Base-by-base conservation (phyloP, 2,113 vertebrate species). In the Monopterus albus region DNA sequence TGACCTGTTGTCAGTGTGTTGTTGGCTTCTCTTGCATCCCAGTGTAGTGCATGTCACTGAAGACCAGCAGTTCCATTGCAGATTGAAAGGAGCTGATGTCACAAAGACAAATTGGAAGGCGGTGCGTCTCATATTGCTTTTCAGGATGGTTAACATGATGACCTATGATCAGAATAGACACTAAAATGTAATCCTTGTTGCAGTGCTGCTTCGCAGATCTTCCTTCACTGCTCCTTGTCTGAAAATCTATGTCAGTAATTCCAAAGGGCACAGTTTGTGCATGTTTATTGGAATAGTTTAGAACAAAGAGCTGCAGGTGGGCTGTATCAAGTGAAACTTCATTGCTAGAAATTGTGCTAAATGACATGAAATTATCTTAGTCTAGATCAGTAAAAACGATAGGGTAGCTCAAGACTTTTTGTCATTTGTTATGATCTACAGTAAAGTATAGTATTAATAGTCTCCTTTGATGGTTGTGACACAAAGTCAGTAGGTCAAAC, bases 201-300 rank as follows among this genome's bases (percentile, higher is more conserved):
- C 59, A 26, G 29, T 25, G 39, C 45, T 28, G n/a, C 53, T 33
- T 36, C 31, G 33, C 63, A 38, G 26, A 40, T 58, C 33, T 60
- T 12, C 11, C 23, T 36, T 21, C 18, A 21, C 14, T 20, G 18
- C 46, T 57, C 31, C 17, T 68, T 50, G 40, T 50, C 14, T 59
- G 39, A 63, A 67, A n/a, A 59, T 67, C 38, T 68, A 47, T 78
- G 77, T 68, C 21, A 49, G 28, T 59, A 63, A 55, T 25, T 79
- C 40, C 43, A 65, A 67, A 76, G 78, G 71, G 51, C 63, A 74
- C 50, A 53, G 43, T 45, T 67, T 75, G 59, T 39, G 21, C 53
- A 18, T 62, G 71, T 31, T 68, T 47, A 53, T 69, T 58, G 57
- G 50, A 81, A 60, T 28, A 26, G 58, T 78, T 83, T 59, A 46